phyloP scores from a whole-genome alignment of 2,888 invertebrate genomes.

The Apoderus coryli region DNA sequence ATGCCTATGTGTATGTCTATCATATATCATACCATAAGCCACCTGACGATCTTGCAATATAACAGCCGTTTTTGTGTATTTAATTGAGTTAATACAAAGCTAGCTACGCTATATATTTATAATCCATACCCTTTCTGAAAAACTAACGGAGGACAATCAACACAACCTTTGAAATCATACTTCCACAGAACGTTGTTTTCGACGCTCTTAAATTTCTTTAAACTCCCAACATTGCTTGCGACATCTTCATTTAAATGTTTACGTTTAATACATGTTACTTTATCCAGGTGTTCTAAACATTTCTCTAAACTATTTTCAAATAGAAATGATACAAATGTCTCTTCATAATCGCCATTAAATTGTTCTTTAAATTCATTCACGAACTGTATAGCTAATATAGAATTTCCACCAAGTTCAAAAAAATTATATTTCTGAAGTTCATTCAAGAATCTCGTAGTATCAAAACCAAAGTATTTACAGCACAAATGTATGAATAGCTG shows the following conservation, averaged over 20 bases:
- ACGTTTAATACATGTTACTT: conserved; percentile 26
- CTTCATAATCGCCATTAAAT: conserved; percentile 33
- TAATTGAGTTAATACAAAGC: no score
- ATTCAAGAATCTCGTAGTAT: conserved; percentile 7
- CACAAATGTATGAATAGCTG: conserved; percentile 23
- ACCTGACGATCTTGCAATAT: no score
- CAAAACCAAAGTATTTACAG: conserved; percentile 15
- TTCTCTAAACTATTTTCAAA: conserved; percentile 34
- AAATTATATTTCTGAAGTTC: conserved; percentile 33
- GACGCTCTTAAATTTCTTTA: conserved; percentile 6
- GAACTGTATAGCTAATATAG: conserved; percentile 50
- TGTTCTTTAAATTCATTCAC: conserved; percentile 39
- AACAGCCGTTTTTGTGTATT: no score
- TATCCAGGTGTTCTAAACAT: conserved; percentile 25
- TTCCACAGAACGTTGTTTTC: conserved; percentile 34
- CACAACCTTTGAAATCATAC: conserved; percentile 59
- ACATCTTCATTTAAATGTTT: conserved; percentile 7
- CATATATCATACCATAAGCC: no score
- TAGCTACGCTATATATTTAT: no score
- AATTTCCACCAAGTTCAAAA: conserved; percentile 52
- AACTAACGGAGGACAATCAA: conserved; percentile 61
- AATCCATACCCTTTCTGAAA: conserved; percentile 37
- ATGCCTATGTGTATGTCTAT: no score
- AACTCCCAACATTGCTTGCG: no score
- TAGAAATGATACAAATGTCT: conserved; percentile 38